phyloP scores from a whole-genome alignment of 2,797 vertebrate species.

The Lateolabrax maculatus region DNA sequence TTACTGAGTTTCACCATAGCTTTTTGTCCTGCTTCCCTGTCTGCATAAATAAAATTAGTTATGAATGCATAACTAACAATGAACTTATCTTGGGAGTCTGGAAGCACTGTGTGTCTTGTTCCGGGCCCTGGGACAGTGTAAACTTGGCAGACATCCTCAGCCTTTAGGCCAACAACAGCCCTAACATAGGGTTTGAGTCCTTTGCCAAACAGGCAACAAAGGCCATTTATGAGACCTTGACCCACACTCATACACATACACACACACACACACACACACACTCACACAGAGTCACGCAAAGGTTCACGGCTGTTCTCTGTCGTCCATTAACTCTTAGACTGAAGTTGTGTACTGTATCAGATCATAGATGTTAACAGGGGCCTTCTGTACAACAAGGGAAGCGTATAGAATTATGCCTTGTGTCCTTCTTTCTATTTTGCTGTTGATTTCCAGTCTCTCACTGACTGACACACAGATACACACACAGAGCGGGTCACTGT shows the following conservation, averaged over 20 bases:
- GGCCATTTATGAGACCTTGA: conserved; percentile 31
- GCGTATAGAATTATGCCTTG: conserved; percentile 16
- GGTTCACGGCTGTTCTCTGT: conserved; percentile 10
- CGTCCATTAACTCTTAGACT: conserved; percentile 16
- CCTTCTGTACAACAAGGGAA: conserved; percentile 1
- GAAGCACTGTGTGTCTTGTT: conserved; percentile 27
- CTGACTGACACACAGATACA: conserved; percentile 11
- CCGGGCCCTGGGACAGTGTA: conserved; percentile 16
- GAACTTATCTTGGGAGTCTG: conserved; percentile 26
- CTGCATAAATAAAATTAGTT: conserved; percentile 20
- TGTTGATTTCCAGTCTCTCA: neutral
- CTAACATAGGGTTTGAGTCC: conserved; percentile 12
- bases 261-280: neutral
- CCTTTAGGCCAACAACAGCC: conserved; percentile 43
- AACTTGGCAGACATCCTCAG: conserved; percentile 24
- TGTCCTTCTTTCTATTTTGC: neutral
- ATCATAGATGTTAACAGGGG: conserved; percentile 12
- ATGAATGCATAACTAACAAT: conserved; percentile 34
- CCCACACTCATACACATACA: neutral
- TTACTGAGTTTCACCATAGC: conserved; percentile 4
- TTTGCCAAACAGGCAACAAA: conserved; percentile 40
- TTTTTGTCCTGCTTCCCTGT: conserved; percentile 19
- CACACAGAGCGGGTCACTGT: conserved; percentile 6
- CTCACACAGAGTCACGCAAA: neutral
- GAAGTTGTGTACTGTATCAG: neutral